A percentile compares a stretch with the other conserved stretches of the same genome.
phyloP scores from a whole-genome alignment of 1,140 invertebrate species.

The Lethrus apterus region DNA sequence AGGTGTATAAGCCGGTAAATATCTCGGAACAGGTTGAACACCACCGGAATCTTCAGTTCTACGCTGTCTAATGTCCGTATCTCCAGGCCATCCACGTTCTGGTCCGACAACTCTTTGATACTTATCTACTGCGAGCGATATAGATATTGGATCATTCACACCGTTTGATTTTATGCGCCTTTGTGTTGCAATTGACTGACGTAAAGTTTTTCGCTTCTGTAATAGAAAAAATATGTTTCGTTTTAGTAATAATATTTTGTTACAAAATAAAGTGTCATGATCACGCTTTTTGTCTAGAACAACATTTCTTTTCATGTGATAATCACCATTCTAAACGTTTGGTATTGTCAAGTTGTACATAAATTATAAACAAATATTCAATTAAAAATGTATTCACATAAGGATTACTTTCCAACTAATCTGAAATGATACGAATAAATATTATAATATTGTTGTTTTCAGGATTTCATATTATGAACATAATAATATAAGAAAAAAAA shows the following conservation, averaged over 20 bases:
- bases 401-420: no score
- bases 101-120: constrained; percentile 44
- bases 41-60: constrained; percentile 38
- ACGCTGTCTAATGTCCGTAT: constrained; percentile 47
- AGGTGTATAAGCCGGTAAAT: constrained; percentile 56
- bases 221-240: constrained; percentile 23
- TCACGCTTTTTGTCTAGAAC: not conserved
- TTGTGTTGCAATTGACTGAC: constrained; percentile 65
- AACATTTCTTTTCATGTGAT: no score
- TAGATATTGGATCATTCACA: constrained; percentile 66
- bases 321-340: no score
- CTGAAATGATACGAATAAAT: no score
- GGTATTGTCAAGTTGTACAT: no score
- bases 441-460: no score
- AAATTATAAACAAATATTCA: no score
- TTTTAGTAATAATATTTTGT: not conserved
- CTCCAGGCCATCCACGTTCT: constrained; percentile 56
- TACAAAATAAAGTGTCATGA: not conserved
- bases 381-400: no score
- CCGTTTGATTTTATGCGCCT: constrained; percentile 72
- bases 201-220: constrained; percentile 76
- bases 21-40: constrained; percentile 50
- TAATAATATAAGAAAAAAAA: no score
- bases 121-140: constrained; percentile 67
- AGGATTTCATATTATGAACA: no score